Conservation (phyloP, 2,113 vertebrate species). For the Cyphomyrus discorhynchus region DNA sequence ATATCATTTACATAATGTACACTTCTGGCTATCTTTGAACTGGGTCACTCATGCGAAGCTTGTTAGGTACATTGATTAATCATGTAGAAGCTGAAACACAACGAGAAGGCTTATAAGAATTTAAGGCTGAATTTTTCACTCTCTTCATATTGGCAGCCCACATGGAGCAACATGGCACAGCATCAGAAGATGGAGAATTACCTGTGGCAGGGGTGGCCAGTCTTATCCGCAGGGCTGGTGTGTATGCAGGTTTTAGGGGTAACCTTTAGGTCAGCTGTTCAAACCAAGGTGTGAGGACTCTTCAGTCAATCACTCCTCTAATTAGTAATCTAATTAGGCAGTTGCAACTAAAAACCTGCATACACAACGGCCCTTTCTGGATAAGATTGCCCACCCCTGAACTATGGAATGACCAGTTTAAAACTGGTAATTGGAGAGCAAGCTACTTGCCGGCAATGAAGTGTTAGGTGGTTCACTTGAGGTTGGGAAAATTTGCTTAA, state of each 20-base stretch:
- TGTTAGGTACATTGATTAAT: background rate
- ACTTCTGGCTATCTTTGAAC: background rate
- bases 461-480: constrained; percentile 11
- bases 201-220: no score
- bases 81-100: background rate
- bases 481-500: constrained; percentile 16
- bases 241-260: no score
- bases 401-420: constrained; percentile 19
- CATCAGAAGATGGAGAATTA: background rate
- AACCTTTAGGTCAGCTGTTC: no score
- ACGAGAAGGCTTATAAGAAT: background rate
- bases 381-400: no score
- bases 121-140: constrained; percentile 9
- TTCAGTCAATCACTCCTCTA: no score
- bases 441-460: constrained; percentile 1
- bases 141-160: constrained; percentile 13
- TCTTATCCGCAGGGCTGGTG: no score
- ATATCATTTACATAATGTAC: background rate
- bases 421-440: constrained; percentile 15
- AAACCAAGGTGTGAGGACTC: no score
- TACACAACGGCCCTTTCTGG: no score
- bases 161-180: background rate
- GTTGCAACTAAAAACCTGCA: no score
- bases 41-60: background rate
- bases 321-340: no score